phyloP scores from a whole-genome alignment of 1,140 invertebrate species.

The Acyrthosiphon pisum region DNA sequence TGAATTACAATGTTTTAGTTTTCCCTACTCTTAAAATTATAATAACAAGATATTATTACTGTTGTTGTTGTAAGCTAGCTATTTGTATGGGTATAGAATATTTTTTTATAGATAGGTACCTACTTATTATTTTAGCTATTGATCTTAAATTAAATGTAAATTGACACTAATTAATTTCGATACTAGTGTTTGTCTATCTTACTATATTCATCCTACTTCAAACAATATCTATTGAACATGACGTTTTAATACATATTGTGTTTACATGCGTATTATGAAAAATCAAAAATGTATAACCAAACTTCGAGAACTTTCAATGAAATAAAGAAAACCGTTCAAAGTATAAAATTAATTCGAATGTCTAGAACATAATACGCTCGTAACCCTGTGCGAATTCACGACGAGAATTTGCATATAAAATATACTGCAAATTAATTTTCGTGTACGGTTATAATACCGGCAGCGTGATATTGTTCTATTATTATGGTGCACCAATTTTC shows the following conservation, averaged over 20 bases:
- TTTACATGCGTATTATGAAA: background rate
- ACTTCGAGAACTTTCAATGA: background rate
- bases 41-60: too few relatives aligned
- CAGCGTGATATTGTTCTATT: background rate
- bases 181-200: background rate
- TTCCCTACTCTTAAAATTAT: too few relatives aligned
- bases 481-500: background rate
- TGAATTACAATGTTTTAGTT: too few relatives aligned
- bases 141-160: too few relatives aligned
- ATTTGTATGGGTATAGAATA: too few relatives aligned
- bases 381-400: background rate
- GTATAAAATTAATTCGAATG: constrained; percentile 1
- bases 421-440: background rate
- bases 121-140: too few relatives aligned
- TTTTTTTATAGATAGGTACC: too few relatives aligned
- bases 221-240: too few relatives aligned
- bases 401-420: background rate
- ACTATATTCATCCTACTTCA: background rate
- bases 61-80: too few relatives aligned
- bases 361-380: background rate
- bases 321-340: background rate
- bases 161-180: too few relatives aligned
- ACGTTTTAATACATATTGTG: background rate
- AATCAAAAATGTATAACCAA: background rate
- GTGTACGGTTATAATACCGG: background rate